Conservation (phyloP, 2,797 vertebrate species). For the Astyanax mexicanus region DNA sequence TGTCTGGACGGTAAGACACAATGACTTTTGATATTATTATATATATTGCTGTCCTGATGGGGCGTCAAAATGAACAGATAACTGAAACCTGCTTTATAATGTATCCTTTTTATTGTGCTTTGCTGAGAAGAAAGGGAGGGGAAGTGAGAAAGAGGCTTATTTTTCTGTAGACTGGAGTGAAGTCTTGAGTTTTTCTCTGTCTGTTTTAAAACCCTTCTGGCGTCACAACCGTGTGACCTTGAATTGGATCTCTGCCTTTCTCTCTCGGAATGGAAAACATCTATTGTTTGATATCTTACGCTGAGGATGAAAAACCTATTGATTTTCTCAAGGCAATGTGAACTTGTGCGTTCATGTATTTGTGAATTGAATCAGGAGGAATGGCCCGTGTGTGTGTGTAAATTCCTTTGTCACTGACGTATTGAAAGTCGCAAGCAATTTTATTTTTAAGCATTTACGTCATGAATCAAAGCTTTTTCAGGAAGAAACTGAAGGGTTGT, state of each 20-base stretch:
- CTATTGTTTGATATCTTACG: not conserved
- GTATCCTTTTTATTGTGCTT: not conserved
- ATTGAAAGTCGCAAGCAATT: no score
- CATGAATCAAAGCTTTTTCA: no score
- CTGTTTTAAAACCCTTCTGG: constrained; percentile 8
- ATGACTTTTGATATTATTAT: no score
- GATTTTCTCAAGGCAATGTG: not conserved
- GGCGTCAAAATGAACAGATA: no score
- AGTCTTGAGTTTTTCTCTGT: not conserved
- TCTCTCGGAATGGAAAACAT: not conserved
- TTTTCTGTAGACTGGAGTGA: not conserved
- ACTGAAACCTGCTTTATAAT: no score
- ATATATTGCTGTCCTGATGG: no score
- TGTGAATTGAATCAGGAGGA: no score
- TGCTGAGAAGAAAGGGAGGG: not conserved
- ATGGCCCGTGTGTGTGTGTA: no score
- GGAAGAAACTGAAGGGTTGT: no score
- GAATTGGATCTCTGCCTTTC: not conserved
- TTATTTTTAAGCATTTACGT: no score
- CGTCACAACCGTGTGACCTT: not conserved
- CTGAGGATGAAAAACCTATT: not conserved
- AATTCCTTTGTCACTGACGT: no score
- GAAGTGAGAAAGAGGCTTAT: not conserved
- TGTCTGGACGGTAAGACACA: no score
- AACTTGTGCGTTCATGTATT: not conserved